Base-by-base conservation (phyloP, 1,140 invertebrate species). In the Drosophila elegans region DNA sequence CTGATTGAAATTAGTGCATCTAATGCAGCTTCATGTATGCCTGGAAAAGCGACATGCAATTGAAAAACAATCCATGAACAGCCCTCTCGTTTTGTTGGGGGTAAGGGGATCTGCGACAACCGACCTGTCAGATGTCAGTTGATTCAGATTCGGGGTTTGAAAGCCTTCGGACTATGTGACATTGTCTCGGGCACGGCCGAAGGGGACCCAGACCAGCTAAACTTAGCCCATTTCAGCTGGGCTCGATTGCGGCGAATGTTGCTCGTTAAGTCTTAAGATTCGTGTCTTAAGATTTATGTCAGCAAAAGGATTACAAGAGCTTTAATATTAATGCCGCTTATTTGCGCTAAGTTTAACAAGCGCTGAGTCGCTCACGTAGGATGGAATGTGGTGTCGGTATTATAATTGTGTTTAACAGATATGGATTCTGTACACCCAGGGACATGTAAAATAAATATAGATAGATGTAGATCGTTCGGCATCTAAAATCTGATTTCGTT, bases 251-350 rank as follows among this genome's bases (percentile, higher is more conserved):
- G 52, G 27, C 38, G 52, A 59, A 32, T 76, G 79, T 76, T 82
- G 36, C 74, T 69, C 81, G 66, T 73, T 46, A 75, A 73, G 80
- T 54, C 84, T 73, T 89, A 80, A 74, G 83, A 89, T 83, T 73
- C 79, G 66, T 88, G 83, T 88, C 83, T 79, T 88, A 83, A 83
- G 83, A 83, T 77, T 69, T 79, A 69, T 88, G 83, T 88, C 83
- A 88, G 84, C 83, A 77, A 77, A 89, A 88, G 83, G 83, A 88
- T 88, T 88, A 88, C 83, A 89, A 84, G 67, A 88, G 83, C 72
- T 80, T 88, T 88, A 83, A 86, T 79, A 74, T 64, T 49, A 61
- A 78, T 68, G 74, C 60, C 67, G 80, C 73, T 73, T 76, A 49
- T 46, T 21, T 52, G 60, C 45, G 45, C 57, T 62, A 61, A 66